Evolutionary conservation across 2,797 vertebrate genomes (phyloP), one percentile per base, ranked within the genome.

Genomic region (Acanthurus tractus): DNA sequence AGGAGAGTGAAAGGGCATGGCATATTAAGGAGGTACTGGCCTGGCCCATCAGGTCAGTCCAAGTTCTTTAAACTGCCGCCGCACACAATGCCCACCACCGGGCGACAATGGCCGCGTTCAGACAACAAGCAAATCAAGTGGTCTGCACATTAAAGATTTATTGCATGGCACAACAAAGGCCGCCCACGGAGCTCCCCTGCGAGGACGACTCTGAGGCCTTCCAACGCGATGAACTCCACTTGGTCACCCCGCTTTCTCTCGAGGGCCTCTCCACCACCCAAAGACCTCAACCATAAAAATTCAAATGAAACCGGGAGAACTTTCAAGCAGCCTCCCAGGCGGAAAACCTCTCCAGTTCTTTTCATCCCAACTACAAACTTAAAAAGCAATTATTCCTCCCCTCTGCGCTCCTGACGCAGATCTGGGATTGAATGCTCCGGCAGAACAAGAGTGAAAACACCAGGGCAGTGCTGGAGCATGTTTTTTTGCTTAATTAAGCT

Each of bases 121-220:
- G 81, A 94, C 92, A 92, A 94, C 90, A 93, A 94, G 86, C 92
- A 89, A 93, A 94, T 94, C 86, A 87, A 94, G 87, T 48, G 67
- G 84, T 72, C 86, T 49, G 70, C 86, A 88, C 82, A 92, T 91
- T 83, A 90, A 91, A 95, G 93, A 95, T 95, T 94, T 94, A 95
- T 93, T 80, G 87, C 88, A 44, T 80, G 44, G 2, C 45, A 8
- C 82, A 61, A 93, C 89, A 94, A 95, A 93, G 90, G 88, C 91
- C 88, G 81, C 92, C 92, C 89, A 93, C 20, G 2, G 87, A 87
- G 94, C 82, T 88, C 78, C 74, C 73, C 29, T 34, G 63, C 45
- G 17, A 87, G 79, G 70, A 87, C 72, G 67, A 84, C 82, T 91
- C 86, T 59, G 61, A 69, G 84, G 82, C 73, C 84, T 80, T 81